phyloP scores from a whole-genome alignment of 1,140 invertebrate genomes.

The Leguminivora glycinivorella region DNA sequence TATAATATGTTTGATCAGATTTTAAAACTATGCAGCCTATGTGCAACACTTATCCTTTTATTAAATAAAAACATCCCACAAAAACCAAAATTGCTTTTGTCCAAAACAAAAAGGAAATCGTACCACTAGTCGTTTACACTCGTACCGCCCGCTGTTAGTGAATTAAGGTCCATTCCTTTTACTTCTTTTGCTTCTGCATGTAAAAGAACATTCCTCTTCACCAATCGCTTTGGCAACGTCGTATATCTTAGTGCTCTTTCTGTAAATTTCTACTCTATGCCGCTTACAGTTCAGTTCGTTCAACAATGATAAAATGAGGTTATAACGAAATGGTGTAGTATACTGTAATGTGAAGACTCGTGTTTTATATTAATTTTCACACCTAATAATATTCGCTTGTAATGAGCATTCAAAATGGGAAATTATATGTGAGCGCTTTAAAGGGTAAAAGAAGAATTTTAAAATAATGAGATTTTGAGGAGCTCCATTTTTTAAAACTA shows the following conservation, averaged over 20 bases:
- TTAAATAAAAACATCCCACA: too few relatives aligned
- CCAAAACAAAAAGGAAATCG: not conserved
- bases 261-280: not conserved
- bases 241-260: not conserved
- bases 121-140: not conserved
- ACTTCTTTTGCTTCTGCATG: not conserved
- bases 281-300: not conserved
- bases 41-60: too few relatives aligned
- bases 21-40: too few relatives aligned
- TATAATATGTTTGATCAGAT: too few relatives aligned
- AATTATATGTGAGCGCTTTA: slow-evolving; percentile 10
- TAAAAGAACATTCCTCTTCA: slow-evolving; percentile 3
- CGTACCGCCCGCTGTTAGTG: slow-evolving; percentile 8
- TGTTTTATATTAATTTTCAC: slow-evolving; percentile 4
- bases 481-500: not conserved
- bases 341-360: not conserved
- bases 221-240: not conserved
- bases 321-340: not conserved
- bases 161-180: slow-evolving; percentile 7
- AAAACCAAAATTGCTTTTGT: not conserved
- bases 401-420: slow-evolving; percentile 15
- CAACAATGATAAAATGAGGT: not conserved
- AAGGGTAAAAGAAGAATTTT: not conserved
- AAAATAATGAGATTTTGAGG: slow-evolving; percentile 8
- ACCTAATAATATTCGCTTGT: slow-evolving; percentile 11